phyloP scores from a whole-genome alignment of 1,140 invertebrate genomes.

The Samia ricini region DNA sequence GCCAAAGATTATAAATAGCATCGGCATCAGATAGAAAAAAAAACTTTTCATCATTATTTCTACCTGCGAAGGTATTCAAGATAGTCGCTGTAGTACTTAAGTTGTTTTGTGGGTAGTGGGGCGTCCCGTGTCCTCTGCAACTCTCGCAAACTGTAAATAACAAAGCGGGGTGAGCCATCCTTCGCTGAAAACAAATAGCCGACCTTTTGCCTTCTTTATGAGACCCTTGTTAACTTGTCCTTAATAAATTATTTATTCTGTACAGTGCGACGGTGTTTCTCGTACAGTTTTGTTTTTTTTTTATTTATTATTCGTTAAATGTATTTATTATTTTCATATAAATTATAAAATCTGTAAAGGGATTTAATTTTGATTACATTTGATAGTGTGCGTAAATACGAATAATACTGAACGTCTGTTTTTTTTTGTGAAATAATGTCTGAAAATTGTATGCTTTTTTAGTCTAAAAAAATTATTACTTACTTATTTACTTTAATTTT shows the following conservation, averaged over 20 bases:
- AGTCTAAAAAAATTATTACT: too few relatives aligned
- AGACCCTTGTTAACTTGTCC: slow-evolving; percentile 75
- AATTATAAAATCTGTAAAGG: slow-evolving; percentile 22
- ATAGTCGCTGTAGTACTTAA: slow-evolving; percentile 27
- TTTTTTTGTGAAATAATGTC: too few relatives aligned
- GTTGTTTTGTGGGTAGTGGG: slow-evolving; percentile 40
- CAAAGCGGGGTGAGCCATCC: slow-evolving; percentile 57
- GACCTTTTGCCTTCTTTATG: slow-evolving; percentile 75
- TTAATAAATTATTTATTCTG: slow-evolving; percentile 76
- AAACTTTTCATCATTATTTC: neutral
- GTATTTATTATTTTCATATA: slow-evolving; percentile 54
- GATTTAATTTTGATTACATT: too few relatives aligned
- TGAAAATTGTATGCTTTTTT: too few relatives aligned
- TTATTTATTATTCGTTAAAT: slow-evolving; percentile 55
- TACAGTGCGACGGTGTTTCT: slow-evolving; percentile 31
- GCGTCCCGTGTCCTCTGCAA: slow-evolving; percentile 34
- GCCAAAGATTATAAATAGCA: neutral
- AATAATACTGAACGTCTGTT: too few relatives aligned
- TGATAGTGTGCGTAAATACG: too few relatives aligned
- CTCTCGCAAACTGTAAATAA: slow-evolving; percentile 55
- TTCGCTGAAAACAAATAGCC: slow-evolving; percentile 69
- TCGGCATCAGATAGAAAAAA: neutral
- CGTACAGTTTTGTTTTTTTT: slow-evolving; percentile 49
- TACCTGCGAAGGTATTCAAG: neutral
- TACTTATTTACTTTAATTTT: too few relatives aligned